Percentiles rank a stretch among this genome's conserved stretches.
Conservation (phyloP, 2,888 invertebrate genomes). For the Euzetes globulus region DNA sequence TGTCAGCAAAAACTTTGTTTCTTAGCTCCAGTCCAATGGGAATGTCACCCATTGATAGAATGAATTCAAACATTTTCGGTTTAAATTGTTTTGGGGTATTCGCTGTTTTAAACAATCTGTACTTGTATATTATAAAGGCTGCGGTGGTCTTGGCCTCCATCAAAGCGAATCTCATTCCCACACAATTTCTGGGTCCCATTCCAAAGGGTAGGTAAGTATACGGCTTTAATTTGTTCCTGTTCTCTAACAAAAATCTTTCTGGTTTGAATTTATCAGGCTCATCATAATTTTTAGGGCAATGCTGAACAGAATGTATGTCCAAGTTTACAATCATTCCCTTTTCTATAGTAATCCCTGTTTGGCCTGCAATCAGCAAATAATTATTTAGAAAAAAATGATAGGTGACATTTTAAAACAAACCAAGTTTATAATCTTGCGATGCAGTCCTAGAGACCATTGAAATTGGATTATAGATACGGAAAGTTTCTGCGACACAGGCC, state of each 20-base stretch:
- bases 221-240: not conserved
- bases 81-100: not conserved
- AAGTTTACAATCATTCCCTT: conserved; percentile 35
- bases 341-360: conserved; percentile 36
- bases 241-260: conserved; percentile 39
- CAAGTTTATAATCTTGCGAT: conserved; percentile 33
- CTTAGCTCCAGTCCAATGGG: no score
- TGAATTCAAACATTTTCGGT: not conserved
- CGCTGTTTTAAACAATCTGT: conserved; percentile 27
- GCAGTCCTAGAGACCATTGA: conserved; percentile 30
- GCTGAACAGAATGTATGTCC: conserved; percentile 30
- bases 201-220: no score
- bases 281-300: conserved; percentile 36
- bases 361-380: not conserved
- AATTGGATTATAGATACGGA: conserved; percentile 33
- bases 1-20: no score
- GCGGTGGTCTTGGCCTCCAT: conserved; percentile 34
- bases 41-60: not conserved
- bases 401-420: no score
- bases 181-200: no score
- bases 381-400: not conserved
- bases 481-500: conserved; percentile 37
- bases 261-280: conserved; percentile 38
- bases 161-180: no score
- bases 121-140: conserved; percentile 36